phyloP scores from a whole-genome alignment of 1,140 invertebrate genomes.

The Sinonovacula constricta region DNA sequence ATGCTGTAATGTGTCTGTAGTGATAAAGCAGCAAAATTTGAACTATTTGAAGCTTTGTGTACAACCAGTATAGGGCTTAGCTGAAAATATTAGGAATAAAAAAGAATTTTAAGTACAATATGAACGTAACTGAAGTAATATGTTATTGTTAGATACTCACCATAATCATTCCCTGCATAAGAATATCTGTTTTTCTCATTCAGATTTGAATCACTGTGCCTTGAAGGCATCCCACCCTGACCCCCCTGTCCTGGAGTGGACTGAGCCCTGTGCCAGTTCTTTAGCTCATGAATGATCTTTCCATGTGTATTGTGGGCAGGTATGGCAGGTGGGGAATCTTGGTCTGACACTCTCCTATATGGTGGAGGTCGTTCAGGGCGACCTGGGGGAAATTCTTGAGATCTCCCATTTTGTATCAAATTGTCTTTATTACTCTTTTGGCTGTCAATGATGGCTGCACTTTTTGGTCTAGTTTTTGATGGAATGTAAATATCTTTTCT shows the following conservation, averaged over 20 bases:
- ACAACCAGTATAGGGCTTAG: too few species aligned
- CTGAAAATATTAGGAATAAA: too few species aligned
- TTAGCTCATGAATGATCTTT: constrained; percentile 64
- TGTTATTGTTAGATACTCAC: constrained; percentile 46
- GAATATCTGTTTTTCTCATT: constrained; percentile 27
- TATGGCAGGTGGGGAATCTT: constrained; percentile 59
- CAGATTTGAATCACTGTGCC: constrained; percentile 48
- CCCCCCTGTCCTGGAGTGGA: background rate
- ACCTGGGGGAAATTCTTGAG: constrained; percentile 2
- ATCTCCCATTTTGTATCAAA: constrained; percentile 8
- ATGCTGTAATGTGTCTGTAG: too few species aligned
- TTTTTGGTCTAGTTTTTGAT: constrained; percentile 29
- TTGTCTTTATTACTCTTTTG: background rate
- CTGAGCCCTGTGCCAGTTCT: constrained; percentile 70
- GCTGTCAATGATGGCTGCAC: constrained; percentile 7
- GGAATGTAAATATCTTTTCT: constrained; percentile 4
- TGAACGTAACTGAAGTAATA: background rate
- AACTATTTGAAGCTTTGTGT: too few species aligned
- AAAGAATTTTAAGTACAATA: too few species aligned
- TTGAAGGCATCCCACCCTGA: background rate
- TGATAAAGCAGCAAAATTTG: too few species aligned
- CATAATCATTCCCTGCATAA: constrained; percentile 50
- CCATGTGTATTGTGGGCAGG: constrained; percentile 67
- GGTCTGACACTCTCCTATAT: constrained; percentile 31
- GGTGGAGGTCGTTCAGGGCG: constrained; percentile 49